Conservation (phyloP, 2,888 invertebrate species). For the Thereva unica region DNA sequence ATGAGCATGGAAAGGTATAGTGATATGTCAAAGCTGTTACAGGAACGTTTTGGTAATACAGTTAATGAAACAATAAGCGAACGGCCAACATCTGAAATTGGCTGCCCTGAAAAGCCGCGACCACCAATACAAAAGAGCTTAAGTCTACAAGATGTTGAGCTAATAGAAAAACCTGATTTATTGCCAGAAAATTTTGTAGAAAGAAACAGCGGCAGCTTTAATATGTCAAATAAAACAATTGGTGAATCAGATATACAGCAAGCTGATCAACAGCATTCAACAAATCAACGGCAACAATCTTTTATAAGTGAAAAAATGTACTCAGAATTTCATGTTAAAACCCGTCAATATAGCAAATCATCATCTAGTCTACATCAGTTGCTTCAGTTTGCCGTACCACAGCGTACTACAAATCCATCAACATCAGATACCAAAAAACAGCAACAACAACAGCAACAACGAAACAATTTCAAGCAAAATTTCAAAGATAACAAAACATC, state of each 20-base stretch:
- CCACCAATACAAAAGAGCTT: slow-evolving; percentile 53
- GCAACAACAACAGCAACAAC: slow-evolving; percentile 43
- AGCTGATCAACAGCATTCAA: neutral
- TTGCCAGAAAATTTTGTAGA: slow-evolving; percentile 43
- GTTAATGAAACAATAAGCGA: slow-evolving; percentile 16
- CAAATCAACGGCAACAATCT: slow-evolving; percentile 61
- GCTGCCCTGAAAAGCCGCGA: slow-evolving; percentile 47
- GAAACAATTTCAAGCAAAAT: neutral
- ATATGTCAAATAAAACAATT: slow-evolving; percentile 4
- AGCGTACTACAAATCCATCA: slow-evolving; percentile 60
- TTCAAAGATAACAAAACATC: slow-evolving; percentile 2
- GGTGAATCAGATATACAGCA: slow-evolving; percentile 1
- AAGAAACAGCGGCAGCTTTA: neutral
- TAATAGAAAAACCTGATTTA: slow-evolving; percentile 53
- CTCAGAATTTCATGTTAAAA: slow-evolving; percentile 73
- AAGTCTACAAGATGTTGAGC: slow-evolving; percentile 55
- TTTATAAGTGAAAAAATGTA: slow-evolving; percentile 72
- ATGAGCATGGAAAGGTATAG: slow-evolving; percentile 73
- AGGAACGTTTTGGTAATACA: slow-evolving; percentile 66
- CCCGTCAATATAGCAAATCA: slow-evolving; percentile 68
- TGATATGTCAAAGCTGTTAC: slow-evolving; percentile 72
- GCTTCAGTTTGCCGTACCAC: slow-evolving; percentile 54
- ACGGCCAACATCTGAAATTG: slow-evolving; percentile 42
- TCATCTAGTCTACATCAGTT: slow-evolving; percentile 63
- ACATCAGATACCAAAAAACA: slow-evolving; percentile 60